phyloP scores from a whole-genome alignment of 2,888 invertebrate genomes.

The Nineta flava region DNA sequence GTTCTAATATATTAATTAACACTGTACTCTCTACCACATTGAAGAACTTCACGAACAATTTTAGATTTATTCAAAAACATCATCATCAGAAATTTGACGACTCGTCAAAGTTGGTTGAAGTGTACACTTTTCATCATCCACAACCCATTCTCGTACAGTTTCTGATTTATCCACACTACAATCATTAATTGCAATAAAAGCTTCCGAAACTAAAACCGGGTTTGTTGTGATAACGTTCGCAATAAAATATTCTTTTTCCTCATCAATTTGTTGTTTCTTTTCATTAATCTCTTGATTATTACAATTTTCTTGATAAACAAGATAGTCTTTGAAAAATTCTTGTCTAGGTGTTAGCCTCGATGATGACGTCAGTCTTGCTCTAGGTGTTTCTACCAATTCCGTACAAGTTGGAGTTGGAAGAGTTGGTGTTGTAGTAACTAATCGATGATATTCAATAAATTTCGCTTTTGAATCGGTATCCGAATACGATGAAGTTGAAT shows the following conservation, averaged over 20 bases:
- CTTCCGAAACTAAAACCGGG: constrained; percentile 11
- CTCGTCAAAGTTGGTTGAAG: neutral
- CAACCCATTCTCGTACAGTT: constrained; percentile 1
- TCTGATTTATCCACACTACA: neutral
- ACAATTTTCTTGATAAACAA: constrained; percentile 20
- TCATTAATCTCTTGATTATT: neutral
- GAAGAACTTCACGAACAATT: too few relatives aligned
- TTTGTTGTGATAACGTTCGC: constrained; percentile 13
- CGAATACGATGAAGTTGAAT: too few relatives aligned
- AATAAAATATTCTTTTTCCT: constrained; percentile 14
- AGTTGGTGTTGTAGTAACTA: too few relatives aligned
- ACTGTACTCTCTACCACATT: too few relatives aligned
- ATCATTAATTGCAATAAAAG: constrained; percentile 14
- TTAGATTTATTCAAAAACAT: constrained; percentile 8
- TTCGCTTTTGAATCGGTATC: too few relatives aligned
- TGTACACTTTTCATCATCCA: neutral
- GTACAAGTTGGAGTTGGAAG: too few relatives aligned
- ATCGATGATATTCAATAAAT: too few relatives aligned
- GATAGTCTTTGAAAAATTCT: constrained; percentile 27
- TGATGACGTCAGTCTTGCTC: constrained; percentile 6
- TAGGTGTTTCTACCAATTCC: too few relatives aligned
- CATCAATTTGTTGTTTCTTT: neutral
- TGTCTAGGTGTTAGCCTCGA: constrained; percentile 25
- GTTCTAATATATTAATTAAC: too few relatives aligned
- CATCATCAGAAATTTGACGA: constrained; percentile 1